phyloP scores from a whole-genome alignment of 2,797 vertebrate genomes.

The Chiropotes sagulatus region DNA sequence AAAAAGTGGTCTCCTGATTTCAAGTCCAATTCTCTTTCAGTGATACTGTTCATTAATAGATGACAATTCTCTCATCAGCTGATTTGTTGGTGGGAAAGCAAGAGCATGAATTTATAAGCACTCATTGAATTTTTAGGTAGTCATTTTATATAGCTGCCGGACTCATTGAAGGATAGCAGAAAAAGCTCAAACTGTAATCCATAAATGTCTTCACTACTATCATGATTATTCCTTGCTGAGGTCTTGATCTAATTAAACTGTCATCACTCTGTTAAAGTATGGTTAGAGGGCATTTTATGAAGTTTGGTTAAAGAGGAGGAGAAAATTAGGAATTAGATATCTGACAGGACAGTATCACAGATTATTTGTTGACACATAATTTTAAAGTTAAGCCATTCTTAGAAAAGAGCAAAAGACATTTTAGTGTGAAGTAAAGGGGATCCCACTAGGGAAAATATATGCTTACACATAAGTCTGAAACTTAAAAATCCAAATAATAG shows the following conservation, averaged over 20 bases:
- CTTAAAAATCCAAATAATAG: background rate
- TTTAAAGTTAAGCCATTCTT: conserved; percentile 61
- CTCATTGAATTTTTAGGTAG: background rate
- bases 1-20: background rate
- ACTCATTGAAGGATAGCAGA: conserved; percentile 28
- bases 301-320: conserved; percentile 65
- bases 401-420: conserved; percentile 27
- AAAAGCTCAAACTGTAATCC: conserved; percentile 55
- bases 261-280: conserved; percentile 76
- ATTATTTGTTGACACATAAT: conserved; percentile 68
- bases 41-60: background rate
- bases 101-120: background rate
- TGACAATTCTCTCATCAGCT: background rate
- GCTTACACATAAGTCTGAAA: background rate
- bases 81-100: background rate
- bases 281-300: conserved; percentile 72
- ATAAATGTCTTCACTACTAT: conserved; percentile 60
- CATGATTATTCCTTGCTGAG: conserved; percentile 54
- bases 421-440: conserved; percentile 15
- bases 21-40: background rate
- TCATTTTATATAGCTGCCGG: background rate
- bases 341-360: conserved; percentile 56
- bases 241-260: conserved; percentile 81
- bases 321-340: conserved; percentile 75
- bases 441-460: background rate